Conservation (phyloP, 2,888 invertebrate species). For the Habrosyne pyritoides region DNA sequence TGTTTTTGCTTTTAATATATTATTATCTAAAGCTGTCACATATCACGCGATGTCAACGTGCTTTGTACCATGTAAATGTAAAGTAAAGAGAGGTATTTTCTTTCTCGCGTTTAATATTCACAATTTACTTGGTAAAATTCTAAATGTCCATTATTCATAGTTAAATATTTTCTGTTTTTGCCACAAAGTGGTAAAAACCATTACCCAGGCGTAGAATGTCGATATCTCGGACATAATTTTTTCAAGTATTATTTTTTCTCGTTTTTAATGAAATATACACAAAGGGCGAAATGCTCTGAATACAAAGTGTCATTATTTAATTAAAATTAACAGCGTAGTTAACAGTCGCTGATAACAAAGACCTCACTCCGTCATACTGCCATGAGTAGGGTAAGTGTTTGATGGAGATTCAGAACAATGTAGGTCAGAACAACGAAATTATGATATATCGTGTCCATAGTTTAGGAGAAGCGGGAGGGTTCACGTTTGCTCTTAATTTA, state of each 20-base stretch:
- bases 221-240: background rate
- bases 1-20: background rate
- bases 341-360: constrained; percentile 7
- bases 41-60: background rate
- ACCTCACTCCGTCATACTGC: constrained; percentile 6
- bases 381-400: constrained; percentile 6
- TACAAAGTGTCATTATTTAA: background rate
- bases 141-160: too few relatives aligned
- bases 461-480: background rate
- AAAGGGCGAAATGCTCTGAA: background rate
- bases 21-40: background rate
- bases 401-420: constrained; percentile 7
- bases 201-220: background rate
- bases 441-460: constrained; percentile 7
- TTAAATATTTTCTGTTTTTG: background rate
- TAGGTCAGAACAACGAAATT: constrained; percentile 5
- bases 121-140: too few relatives aligned
- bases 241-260: too few relatives aligned
- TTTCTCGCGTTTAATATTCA: too few relatives aligned
- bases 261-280: background rate
- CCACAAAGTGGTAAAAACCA: background rate
- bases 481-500: background rate
- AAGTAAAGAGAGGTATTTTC: too few relatives aligned
- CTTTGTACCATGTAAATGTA: too few relatives aligned
- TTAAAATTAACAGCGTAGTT: background rate